Base-by-base conservation (phyloP, 1,140 invertebrate species). In the Drosophila bocqueti region DNA sequence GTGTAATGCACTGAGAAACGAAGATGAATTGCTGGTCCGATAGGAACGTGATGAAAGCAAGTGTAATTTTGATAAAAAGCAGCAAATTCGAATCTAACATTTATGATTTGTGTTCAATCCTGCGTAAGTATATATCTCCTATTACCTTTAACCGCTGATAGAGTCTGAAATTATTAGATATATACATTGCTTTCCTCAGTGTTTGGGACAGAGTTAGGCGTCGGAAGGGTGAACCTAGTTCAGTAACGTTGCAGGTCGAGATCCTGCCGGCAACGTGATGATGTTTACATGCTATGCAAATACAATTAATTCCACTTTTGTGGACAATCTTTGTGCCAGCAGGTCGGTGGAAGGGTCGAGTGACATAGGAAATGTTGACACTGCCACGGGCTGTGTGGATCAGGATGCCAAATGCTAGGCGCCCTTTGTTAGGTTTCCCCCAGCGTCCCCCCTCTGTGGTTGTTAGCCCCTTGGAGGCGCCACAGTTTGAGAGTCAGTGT, bases 251-350 rank as follows among this genome's bases (percentile, higher is more conserved):
- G 72, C 63, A 46, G 52, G 65, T 21, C 57, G 40, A 82, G 74
- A 78, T 78, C 75, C 80, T 83, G 76, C 57, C 67, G 52, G 67
- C 84, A 89, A 83, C 81, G 69, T 87, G 84, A 89, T 87, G 81
- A 77, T 87, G 84, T 87, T 87, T 87, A 87, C 84, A 84, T 89
- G 68, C 84, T 89, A 89, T 89, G 85, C 84, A 89, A 87, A 87
- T 87, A 87, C 84, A 87, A 87, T 87, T 87, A 87, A 89, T 89
- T 87, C 84, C 77, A 84, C 84, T 84, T 79, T 89, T 87, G 84
- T 87, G 84, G 80, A 65, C 84, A 87, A 80, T 87, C 84, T 83
- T 61, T 67, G 67, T 81, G 49, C 73, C 57, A 47, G 74, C 57
- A 61, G 42, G 71, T 26, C 9, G 42, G 57, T 42, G 76, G 38